These are phyloP conservation scores for Pitta sordida DNA, from an alignment of 2,113 vertebrate genomes.

Conservation along the genomic window DNA sequence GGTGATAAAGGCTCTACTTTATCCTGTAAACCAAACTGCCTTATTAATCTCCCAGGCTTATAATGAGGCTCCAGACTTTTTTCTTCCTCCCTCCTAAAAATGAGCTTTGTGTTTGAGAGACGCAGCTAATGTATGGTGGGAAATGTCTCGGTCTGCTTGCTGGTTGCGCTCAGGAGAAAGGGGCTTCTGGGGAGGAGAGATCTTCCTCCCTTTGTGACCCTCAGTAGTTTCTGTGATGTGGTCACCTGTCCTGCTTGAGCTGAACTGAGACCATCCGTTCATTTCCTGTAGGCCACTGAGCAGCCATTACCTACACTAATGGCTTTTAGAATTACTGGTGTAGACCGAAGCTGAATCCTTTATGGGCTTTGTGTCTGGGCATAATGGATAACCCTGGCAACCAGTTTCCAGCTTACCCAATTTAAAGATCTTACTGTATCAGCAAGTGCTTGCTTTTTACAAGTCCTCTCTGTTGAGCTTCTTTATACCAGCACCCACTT, in stretches of 20 bases:
- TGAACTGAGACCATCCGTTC: background rate
- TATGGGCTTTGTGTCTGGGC: background rate
- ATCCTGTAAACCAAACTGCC: background rate
- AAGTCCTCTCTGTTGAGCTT: background rate
- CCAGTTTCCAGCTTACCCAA: background rate
- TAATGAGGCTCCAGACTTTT: background rate
- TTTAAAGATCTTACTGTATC: background rate
- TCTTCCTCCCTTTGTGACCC: background rate
- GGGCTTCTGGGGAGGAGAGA: background rate
- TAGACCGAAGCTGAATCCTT: background rate
- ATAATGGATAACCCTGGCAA: background rate
- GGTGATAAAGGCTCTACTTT: slow-evolving; percentile 19
- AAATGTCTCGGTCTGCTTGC: background rate
- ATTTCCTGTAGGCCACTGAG: background rate
- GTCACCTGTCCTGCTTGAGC: background rate
- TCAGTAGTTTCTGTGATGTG: background rate
- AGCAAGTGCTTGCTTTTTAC: background rate
- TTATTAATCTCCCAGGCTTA: slow-evolving; percentile 6
- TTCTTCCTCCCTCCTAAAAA: background rate
- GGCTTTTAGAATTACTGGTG: background rate
- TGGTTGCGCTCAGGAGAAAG: rapidly evolving
- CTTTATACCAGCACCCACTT: background rate
- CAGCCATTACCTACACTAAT: background rate
- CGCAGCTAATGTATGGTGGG: background rate
- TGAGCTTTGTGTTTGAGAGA: background rate